Evolutionary conservation across 2,888 invertebrate genomes (phyloP).

Genomic region (Lymantria monacha): DNA sequence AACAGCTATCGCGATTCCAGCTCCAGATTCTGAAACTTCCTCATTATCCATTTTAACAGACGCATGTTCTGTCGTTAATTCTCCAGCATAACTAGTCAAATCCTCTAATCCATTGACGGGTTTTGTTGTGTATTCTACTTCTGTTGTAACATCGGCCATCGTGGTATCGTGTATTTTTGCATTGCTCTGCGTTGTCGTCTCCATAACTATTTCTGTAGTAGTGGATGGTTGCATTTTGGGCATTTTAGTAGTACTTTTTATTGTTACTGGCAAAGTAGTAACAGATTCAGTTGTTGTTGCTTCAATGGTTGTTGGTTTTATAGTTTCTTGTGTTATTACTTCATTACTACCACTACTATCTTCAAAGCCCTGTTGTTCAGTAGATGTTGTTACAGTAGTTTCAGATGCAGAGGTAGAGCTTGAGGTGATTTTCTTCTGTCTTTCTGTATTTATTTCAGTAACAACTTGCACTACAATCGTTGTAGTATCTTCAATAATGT

Average conservation of each 20-base stretch:
- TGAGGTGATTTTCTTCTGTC: slow-evolving; percentile 37
- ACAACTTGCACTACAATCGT: slow-evolving; percentile 54
- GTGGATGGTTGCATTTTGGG: slow-evolving; percentile 11
- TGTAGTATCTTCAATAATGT: slow-evolving; percentile 44
- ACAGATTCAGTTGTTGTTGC: slow-evolving; percentile 9
- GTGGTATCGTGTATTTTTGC: slow-evolving; percentile 45
- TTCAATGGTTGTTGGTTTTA: slow-evolving; percentile 27
- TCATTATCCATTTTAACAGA: slow-evolving; percentile 51
- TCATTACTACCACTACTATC: slow-evolving; percentile 68
- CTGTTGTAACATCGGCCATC: slow-evolving; percentile 37
- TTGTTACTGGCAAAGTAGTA: slow-evolving; percentile 13
- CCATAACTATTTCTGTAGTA: slow-evolving; percentile 12
- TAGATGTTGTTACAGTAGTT: slow-evolving; percentile 32
- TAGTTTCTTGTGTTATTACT: slow-evolving; percentile 43
- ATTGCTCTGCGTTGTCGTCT: slow-evolving; percentile 37
- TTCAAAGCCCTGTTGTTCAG: slow-evolving; percentile 33
- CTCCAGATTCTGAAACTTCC: slow-evolving; percentile 82
- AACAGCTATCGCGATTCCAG: slow-evolving; percentile 91
- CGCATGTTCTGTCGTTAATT: slow-evolving; percentile 57
- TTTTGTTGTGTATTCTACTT: slow-evolving; percentile 49
- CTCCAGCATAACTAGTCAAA: slow-evolving; percentile 51
- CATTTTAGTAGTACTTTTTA: slow-evolving; percentile 6
- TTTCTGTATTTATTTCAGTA: slow-evolving; percentile 62
- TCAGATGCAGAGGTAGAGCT: slow-evolving; percentile 33
- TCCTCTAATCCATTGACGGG: slow-evolving; percentile 52